A percentile compares a stretch with the other conserved stretches of the same genome.
Evolutionary conservation across 2,888 invertebrate species (phyloP).

Genomic region (Nephrocerus scutellatus): DNA sequence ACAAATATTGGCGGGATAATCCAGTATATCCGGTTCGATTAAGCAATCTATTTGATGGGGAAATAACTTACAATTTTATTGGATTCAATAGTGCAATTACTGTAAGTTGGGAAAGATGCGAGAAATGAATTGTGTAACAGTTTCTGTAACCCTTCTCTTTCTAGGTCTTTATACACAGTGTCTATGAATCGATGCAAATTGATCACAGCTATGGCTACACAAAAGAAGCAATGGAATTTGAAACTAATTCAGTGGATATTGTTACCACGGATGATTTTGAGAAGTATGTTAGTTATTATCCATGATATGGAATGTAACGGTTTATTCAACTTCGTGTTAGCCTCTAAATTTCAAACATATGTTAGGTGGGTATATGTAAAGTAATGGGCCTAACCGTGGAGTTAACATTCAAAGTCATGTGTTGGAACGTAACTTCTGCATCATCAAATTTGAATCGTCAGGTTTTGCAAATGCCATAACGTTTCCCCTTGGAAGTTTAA

Average conservation of each 20-base stretch:
- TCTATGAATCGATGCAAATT: slow-evolving; percentile 40
- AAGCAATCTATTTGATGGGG: slow-evolving; percentile 34
- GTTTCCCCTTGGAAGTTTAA: too few relatives aligned
- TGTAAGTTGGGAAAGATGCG: slow-evolving; percentile 22
- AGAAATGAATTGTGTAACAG: neutral
- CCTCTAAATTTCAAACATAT: too few relatives aligned
- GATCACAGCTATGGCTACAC: slow-evolving; percentile 34
- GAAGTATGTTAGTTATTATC: slow-evolving; percentile 25
- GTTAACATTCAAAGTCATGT: too few relatives aligned
- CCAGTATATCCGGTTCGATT: slow-evolving; percentile 15
- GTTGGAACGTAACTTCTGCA: too few relatives aligned
- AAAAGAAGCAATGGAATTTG: slow-evolving; percentile 29
- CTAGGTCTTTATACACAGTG: slow-evolving; percentile 39
- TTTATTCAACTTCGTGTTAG: too few relatives aligned
- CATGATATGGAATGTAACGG: too few relatives aligned
- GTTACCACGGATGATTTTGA: slow-evolving; percentile 35
- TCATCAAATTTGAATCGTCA: too few relatives aligned
- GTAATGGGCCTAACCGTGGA: too few relatives aligned
- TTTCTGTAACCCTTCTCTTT: neutral
- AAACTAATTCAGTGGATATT: slow-evolving; percentile 33
- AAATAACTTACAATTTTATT: slow-evolving; percentile 32
- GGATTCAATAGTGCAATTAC: slow-evolving; percentile 33
- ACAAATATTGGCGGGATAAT: slow-evolving; percentile 7
- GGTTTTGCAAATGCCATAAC: too few relatives aligned
- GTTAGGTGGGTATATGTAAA: too few relatives aligned